Evolutionary conservation across 2,888 invertebrate species (phyloP).

Genomic region (Villa cingulata): DNA sequence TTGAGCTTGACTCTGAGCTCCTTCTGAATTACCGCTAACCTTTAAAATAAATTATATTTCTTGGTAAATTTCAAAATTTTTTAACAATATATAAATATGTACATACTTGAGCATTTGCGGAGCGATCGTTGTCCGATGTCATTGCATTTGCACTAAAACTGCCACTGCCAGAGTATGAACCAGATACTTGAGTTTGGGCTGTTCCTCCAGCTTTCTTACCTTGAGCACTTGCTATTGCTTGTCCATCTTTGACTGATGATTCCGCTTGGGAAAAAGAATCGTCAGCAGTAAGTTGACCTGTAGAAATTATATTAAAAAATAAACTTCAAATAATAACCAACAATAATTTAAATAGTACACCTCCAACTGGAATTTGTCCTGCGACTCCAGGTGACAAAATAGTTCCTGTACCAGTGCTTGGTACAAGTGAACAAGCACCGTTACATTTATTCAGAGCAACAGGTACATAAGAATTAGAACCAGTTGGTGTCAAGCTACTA

Average conservation of each 20-base stretch:
- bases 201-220: conserved; percentile 61
- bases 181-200: conserved; percentile 71
- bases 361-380: not conserved
- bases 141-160: conserved; percentile 74
- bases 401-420: too few relatives aligned
- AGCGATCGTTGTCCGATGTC: conserved; percentile 58
- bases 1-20: conserved; percentile 62
- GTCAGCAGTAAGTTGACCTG: conserved; percentile 30
- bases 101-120: conserved; percentile 45
- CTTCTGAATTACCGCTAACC: conserved; percentile 58
- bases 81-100: not conserved
- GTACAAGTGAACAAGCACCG: not conserved
- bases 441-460: not conserved
- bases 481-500: too few relatives aligned
- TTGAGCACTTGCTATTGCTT: conserved; percentile 62
- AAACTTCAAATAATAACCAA: too few relatives aligned
- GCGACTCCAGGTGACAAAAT: too few relatives aligned
- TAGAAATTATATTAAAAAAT: too few relatives aligned
- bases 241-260: conserved; percentile 44
- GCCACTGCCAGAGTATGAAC: conserved; percentile 62
- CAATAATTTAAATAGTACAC: not conserved
- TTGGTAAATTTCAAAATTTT: not conserved
- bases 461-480: not conserved
- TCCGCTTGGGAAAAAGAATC: conserved; percentile 61
- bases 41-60: conserved; percentile 20